phyloP scores from a whole-genome alignment of 2,113 vertebrate genomes.

The Caranx melampygus region DNA sequence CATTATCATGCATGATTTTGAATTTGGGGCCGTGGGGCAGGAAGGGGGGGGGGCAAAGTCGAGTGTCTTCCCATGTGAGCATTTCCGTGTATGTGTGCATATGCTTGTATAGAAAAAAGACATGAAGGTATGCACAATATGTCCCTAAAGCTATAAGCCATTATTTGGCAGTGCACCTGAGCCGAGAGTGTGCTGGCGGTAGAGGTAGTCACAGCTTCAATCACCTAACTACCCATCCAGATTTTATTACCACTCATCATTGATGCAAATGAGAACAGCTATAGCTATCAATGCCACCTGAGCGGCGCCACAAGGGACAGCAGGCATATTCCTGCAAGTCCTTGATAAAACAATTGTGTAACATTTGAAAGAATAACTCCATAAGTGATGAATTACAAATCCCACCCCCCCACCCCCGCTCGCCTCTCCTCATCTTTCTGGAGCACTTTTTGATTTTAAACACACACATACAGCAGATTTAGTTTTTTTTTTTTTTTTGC shows the following conservation, averaged over 20 bases:
- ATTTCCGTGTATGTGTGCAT: neutral
- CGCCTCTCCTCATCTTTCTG: neutral
- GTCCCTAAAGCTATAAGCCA: conserved; percentile 45
- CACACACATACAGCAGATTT: conserved; percentile 5
- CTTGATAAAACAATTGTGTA: conserved; percentile 53
- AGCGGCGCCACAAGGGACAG: conserved; percentile 47
- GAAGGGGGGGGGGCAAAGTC: neutral
- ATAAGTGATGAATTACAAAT: conserved; percentile 37
- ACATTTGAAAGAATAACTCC: conserved; percentile 30
- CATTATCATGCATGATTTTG: conserved; percentile 41
- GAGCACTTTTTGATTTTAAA: conserved; percentile 16
- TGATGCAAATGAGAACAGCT: conserved; percentile 55
- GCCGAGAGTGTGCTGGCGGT: neutral
- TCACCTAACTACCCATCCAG: conserved; percentile 7
- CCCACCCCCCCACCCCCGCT: too few species aligned
- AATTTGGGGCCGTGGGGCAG: neutral
- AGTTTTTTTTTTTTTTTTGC: conserved; percentile 23
- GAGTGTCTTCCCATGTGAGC: conserved; percentile 4
- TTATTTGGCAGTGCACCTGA: conserved; percentile 39
- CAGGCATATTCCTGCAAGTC: conserved; percentile 40
- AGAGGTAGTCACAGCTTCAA: conserved; percentile 1
- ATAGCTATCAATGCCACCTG: conserved; percentile 52
- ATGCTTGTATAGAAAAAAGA: neutral
- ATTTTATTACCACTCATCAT: conserved; percentile 56
- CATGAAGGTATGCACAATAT: conserved; percentile 10